phyloP scores from a whole-genome alignment of 2,113 vertebrate species.

The Aviceda subcristata region DNA sequence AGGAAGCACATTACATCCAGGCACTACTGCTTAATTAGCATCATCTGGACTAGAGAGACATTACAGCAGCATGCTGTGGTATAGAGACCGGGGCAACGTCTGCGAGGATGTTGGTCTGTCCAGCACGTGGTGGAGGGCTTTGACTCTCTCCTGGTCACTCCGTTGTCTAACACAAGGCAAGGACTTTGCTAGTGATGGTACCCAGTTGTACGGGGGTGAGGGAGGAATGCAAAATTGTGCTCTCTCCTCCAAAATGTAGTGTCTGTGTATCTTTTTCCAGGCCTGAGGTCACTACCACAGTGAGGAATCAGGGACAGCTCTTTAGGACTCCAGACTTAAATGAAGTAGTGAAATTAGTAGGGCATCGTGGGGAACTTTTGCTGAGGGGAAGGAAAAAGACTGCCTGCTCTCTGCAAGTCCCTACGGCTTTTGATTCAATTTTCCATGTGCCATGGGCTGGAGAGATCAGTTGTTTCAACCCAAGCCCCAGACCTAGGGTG shows the following conservation, averaged over 20 bases:
- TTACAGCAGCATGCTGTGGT: not conserved
- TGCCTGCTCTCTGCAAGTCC: not conserved
- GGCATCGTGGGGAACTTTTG: not conserved
- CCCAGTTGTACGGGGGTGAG: not conserved
- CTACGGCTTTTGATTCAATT: not conserved
- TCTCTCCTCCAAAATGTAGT: not conserved
- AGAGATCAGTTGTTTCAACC: not conserved
- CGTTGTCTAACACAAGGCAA: not conserved
- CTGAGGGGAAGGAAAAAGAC: not conserved
- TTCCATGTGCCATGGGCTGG: not conserved
- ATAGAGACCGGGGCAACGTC: not conserved
- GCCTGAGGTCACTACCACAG: not conserved
- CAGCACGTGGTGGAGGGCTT: not conserved
- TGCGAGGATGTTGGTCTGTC: not conserved
- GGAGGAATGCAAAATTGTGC: not conserved
- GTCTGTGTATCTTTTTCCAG: not conserved
- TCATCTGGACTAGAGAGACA: not conserved
- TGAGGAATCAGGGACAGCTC: not conserved
- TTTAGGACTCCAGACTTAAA: not conserved
- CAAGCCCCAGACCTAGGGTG: not conserved
- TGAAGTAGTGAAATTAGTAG: not conserved
- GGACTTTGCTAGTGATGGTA: not conserved
- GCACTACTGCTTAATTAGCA: not conserved
- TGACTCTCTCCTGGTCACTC: fast-evolving
- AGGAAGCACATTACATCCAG: not conserved